Conservation (phyloP, 2,888 invertebrate genomes). For the Sphaeridia pumilis region DNA sequence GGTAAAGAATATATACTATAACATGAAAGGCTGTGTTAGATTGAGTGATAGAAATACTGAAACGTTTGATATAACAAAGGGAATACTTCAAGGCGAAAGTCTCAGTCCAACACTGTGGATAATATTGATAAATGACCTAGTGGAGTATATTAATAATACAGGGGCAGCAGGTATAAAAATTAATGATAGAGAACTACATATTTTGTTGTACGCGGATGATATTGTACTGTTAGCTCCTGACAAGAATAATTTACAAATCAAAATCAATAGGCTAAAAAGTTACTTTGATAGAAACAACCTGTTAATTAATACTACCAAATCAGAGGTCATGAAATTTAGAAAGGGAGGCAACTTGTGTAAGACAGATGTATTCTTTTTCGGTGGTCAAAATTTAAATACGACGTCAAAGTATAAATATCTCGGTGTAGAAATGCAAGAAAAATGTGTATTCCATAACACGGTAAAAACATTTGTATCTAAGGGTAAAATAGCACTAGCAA, state of each 20-base stretch:
- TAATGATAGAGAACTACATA: not conserved
- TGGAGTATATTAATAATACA: not conserved
- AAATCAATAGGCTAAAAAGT: not conserved
- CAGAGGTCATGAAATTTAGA: not conserved
- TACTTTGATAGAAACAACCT: not conserved
- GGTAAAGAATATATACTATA: not conserved
- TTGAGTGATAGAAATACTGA: not conserved
- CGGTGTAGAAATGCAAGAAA: not conserved
- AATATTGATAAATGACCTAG: not conserved
- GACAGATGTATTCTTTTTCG: not conserved
- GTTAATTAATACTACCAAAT: not conserved
- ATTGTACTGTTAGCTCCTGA: not conserved
- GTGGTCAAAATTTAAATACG: not conserved
- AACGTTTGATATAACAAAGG: conserved; percentile 1
- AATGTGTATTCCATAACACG: not conserved
- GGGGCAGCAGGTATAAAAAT: not conserved
- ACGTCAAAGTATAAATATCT: not conserved
- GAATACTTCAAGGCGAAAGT: not conserved
- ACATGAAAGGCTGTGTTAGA: not conserved
- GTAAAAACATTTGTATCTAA: not conserved
- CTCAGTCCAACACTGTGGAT: not conserved
- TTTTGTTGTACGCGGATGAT: not conserved
- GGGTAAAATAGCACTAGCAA: not conserved
- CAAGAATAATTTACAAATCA: not conserved
- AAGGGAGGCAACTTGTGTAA: too few species aligned